These are phyloP conservation scores for Spatulosminthurus flaviceps DNA, from an alignment of 2,888 invertebrate species.

Conservation along the genomic window DNA sequence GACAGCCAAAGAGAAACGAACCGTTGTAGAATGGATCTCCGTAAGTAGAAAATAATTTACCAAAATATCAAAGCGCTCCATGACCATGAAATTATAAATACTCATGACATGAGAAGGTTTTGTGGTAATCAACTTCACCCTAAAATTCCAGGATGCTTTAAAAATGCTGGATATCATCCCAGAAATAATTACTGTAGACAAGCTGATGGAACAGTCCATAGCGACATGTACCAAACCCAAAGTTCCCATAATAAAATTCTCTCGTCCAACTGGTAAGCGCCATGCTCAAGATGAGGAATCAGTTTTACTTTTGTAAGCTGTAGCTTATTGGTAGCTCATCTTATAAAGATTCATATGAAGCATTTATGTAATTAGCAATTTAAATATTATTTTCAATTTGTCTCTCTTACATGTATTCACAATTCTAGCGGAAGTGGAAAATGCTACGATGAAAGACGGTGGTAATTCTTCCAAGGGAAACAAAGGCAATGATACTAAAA, in stretches of 20 bases:
- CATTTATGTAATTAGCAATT: too few relatives aligned
- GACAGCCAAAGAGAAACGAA: conserved; percentile 31
- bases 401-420: too few relatives aligned
- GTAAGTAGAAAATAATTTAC: conserved; percentile 1
- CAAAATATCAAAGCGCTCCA: too few relatives aligned
- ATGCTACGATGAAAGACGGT: background rate
- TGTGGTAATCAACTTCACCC: too few relatives aligned
- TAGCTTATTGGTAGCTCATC: too few relatives aligned
- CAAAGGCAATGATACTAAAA: background rate
- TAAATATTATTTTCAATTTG: too few relatives aligned
- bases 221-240: conserved; percentile 7
- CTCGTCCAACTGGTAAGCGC: conserved; percentile 11
- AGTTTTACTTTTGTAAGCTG: too few relatives aligned
- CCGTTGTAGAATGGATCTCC: conserved; percentile 38
- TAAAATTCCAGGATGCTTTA: conserved; percentile 37
- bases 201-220: conserved; percentile 35
- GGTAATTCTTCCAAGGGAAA: background rate
- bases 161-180: conserved; percentile 36
- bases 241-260: conserved; percentile 30
- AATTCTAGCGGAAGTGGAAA: background rate
- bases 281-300: too few relatives aligned
- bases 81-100: too few relatives aligned
- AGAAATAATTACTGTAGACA: conserved; percentile 36
- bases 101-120: too few relatives aligned
- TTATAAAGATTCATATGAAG: too few relatives aligned